A percentile compares a stretch with the other conserved stretches of the same genome.
These are phyloP conservation scores for Saturnia japonica DNA, from an alignment of 2,888 invertebrate species.

Conservation along the genomic window DNA sequence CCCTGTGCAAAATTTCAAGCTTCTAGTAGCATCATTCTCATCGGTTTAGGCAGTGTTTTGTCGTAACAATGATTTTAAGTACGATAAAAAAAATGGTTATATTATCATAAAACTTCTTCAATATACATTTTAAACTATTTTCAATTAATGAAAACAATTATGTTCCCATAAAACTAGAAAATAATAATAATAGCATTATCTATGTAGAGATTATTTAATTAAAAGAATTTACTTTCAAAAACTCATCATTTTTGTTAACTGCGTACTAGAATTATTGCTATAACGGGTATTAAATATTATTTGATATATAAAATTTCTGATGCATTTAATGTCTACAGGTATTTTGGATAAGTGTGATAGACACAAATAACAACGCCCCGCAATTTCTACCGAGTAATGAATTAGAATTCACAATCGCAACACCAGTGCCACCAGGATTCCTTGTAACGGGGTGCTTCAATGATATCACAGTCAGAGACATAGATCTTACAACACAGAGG, in stretches of 20 bases:
- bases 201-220: background rate
- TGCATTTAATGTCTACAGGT: slow-evolving; percentile 54
- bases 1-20: too few species aligned
- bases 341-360: slow-evolving; percentile 58
- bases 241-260: background rate
- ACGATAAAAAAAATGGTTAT: too few species aligned
- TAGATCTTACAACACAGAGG: slow-evolving; percentile 75
- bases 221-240: background rate
- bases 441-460: slow-evolving; percentile 67
- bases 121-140: too few species aligned
- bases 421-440: slow-evolving; percentile 72
- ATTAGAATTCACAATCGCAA: slow-evolving; percentile 65
- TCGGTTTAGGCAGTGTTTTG: too few species aligned
- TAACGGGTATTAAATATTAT: slow-evolving; percentile 22
- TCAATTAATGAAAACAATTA: too few species aligned
- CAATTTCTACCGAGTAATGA: slow-evolving; percentile 50
- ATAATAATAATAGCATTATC: too few species aligned
- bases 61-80: too few species aligned
- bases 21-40: too few species aligned
- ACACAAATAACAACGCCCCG: slow-evolving; percentile 78
- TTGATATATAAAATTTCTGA: slow-evolving; percentile 18
- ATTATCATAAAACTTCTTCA: too few species aligned
- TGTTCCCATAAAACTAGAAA: too few species aligned
- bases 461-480: slow-evolving; percentile 70
- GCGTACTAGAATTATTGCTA: slow-evolving; percentile 8